These are phyloP conservation scores for Caenorhabditis virilis DNA, from an alignment of 2,888 invertebrate species.

Conservation along the genomic window DNA sequence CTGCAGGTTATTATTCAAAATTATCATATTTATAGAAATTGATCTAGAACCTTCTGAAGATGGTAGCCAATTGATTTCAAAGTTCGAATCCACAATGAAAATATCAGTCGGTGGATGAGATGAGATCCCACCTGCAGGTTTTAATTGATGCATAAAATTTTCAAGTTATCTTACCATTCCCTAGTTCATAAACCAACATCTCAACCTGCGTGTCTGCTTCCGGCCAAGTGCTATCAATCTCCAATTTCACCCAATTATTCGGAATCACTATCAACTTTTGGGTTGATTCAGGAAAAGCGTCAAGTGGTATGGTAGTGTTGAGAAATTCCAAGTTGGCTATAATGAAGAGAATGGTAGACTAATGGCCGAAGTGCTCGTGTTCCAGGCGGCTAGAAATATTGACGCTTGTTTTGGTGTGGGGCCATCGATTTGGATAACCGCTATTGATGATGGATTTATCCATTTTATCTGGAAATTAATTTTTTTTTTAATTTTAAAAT, in stretches of 20 bases:
- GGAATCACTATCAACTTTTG: constrained; percentile 10
- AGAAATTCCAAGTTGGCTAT: not conserved
- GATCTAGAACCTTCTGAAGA: too few relatives aligned
- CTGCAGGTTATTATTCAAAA: too few relatives aligned
- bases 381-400: too few relatives aligned
- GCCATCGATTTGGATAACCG: constrained; percentile 17
- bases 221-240: constrained; percentile 23
- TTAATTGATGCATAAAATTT: too few relatives aligned
- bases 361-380: too few relatives aligned
- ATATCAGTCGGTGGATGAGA: too few relatives aligned
- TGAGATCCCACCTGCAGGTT: too few relatives aligned
- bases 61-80: too few relatives aligned
- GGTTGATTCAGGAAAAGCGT: not conserved
- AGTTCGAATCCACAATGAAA: too few relatives aligned
- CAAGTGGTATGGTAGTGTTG: not conserved
- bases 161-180: too few relatives aligned
- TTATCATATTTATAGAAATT: too few relatives aligned
- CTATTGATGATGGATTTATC: constrained; percentile 8
- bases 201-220: not conserved
- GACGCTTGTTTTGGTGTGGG: constrained; percentile 11
- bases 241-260: constrained; percentile 3
- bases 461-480: constrained; percentile 21
- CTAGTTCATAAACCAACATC: not conserved
- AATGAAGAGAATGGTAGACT: too few relatives aligned
- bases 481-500: not conserved